A percentile compares a stretch with the other conserved stretches of the same genome.
Evolutionary conservation across 1,140 invertebrate genomes (phyloP).

Genomic region (Pogonognathellus flavescens): DNA sequence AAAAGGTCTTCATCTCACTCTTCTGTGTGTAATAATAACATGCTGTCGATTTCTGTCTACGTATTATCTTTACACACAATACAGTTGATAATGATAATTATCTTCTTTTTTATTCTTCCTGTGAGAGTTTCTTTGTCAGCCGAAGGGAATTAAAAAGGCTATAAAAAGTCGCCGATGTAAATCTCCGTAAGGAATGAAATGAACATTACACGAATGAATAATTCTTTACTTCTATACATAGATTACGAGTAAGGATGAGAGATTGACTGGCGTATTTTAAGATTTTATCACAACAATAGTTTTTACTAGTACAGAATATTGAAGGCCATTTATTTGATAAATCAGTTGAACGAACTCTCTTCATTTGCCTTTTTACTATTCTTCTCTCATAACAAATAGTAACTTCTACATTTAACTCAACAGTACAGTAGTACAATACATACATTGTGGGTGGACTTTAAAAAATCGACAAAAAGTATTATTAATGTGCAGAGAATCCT

Average conservation of each 20-base stretch:
- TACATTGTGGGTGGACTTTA: background rate
- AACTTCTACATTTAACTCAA: background rate
- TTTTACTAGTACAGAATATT: background rate
- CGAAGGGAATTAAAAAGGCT: background rate
- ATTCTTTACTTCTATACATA: conserved; percentile 17
- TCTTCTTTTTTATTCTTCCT: conserved; percentile 4
- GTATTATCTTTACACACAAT: background rate
- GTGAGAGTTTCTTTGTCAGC: conserved; percentile 29
- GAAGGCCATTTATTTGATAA: conserved; percentile 37
- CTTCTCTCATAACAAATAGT: background rate
- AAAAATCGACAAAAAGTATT: background rate
- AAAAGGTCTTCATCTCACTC: background rate
- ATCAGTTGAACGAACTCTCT: conserved; percentile 46
- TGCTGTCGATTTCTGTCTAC: background rate
- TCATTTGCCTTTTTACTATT: background rate
- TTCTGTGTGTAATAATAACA: background rate
- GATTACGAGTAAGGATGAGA: conserved; percentile 27
- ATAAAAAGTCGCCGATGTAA: background rate
- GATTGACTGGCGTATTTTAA: conserved; percentile 1
- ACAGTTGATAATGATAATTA: conserved; percentile 12
- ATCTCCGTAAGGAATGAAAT: background rate
- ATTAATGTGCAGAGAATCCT: background rate
- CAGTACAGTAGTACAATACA: background rate
- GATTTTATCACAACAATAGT: conserved; percentile 25
- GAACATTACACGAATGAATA: conserved; percentile 29